Percentiles rank a stretch among this genome's conserved stretches.
These are phyloP conservation scores for Anneissia japonica DNA, from an alignment of 35 echinoderm and acorn worm species.

Conservation along the genomic window DNA sequence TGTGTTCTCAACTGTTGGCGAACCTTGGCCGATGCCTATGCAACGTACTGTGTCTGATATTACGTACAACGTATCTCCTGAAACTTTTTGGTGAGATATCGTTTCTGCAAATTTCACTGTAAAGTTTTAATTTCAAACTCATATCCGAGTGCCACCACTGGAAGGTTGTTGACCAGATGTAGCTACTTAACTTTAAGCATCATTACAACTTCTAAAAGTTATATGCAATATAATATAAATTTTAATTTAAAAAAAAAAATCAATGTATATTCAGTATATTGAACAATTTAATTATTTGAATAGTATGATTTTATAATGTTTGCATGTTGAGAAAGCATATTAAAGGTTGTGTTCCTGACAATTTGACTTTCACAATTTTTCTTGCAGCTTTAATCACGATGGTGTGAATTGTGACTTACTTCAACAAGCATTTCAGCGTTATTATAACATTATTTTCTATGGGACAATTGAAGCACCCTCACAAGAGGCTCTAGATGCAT, in stretches of 20 bases:
- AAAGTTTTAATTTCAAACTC: neutral
- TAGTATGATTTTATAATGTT: too few species aligned
- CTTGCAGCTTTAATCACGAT: neutral
- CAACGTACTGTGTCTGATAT: neutral
- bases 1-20: neutral
- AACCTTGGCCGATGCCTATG: neutral
- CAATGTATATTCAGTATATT: too few species aligned
- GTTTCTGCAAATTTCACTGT: neutral
- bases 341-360: neutral
- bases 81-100: neutral
- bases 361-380: neutral
- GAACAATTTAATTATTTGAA: too few species aligned
- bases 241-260: too few species aligned
- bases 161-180: neutral
- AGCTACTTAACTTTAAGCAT: too few species aligned
- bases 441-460: slow-evolving; percentile 68
- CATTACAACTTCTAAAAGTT: too few species aligned
- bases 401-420: neutral
- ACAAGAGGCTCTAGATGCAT: neutral
- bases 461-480: slow-evolving; percentile 14
- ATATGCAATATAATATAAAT: too few species aligned
- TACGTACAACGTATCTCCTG: neutral
- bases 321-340: neutral
- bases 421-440: slow-evolving; percentile 37
- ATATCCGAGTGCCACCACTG: too few species aligned